Percentiles rank a stretch among this genome's conserved stretches.
phyloP scores from a whole-genome alignment of 1,140 invertebrate genomes.

The Limonius californicus region DNA sequence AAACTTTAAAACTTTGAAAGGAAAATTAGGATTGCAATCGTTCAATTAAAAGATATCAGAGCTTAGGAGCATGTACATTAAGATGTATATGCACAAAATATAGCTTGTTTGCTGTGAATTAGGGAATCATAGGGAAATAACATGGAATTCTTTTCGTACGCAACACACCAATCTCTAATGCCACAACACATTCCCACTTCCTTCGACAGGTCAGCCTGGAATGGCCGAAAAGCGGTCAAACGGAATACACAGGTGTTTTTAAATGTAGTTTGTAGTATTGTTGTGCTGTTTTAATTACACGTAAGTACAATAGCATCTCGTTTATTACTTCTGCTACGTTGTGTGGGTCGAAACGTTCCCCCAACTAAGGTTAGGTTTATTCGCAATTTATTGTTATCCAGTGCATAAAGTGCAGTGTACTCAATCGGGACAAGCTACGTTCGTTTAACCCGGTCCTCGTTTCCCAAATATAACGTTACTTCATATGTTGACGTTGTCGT shows the following conservation, averaged over 20 bases:
- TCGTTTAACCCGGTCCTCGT: neutral
- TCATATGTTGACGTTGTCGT: constrained; percentile 19
- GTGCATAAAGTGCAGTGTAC: constrained; percentile 44
- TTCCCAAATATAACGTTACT: constrained; percentile 15
- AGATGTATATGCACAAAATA: no score
- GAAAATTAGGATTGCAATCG: no score
- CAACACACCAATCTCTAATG: constrained; percentile 9
- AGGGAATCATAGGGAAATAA: no score
- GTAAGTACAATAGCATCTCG: constrained; percentile 28
- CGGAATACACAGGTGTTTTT: constrained; percentile 45
- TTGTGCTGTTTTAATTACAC: constrained; percentile 18
- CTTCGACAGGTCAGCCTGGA: constrained; percentile 45
- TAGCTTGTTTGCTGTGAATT: no score
- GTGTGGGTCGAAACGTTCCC: neutral
- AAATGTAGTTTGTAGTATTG: constrained; percentile 41
- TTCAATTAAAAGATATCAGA: no score
- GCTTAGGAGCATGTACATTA: no score
- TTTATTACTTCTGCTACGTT: neutral
- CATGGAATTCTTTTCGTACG: no score
- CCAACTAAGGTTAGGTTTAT: constrained; percentile 20
- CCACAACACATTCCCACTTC: constrained; percentile 43
- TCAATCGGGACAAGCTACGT: constrained; percentile 23
- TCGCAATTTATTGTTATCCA: constrained; percentile 43
- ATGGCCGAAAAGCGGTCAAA: constrained; percentile 48
- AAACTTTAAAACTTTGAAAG: no score